Evolutionary conservation across 2,113 vertebrate species (phyloP).

Genomic region (Pachycephala philippinensis): DNA sequence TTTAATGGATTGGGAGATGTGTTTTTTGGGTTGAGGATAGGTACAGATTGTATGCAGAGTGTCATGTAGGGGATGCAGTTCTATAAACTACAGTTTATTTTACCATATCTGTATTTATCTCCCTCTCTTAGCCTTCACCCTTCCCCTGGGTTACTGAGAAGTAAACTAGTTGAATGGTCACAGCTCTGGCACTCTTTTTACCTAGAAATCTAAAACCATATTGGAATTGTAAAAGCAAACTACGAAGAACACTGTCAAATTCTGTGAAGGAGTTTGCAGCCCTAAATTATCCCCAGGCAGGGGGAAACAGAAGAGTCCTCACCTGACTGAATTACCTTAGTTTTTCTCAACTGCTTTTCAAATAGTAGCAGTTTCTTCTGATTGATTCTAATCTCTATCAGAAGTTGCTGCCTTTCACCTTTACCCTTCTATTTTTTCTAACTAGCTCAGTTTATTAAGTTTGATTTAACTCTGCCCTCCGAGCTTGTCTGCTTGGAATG

Average conservation of each 20-base stretch:
- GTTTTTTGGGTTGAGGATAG: background rate
- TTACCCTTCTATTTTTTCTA: background rate
- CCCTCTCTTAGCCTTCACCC: background rate
- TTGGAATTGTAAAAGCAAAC: background rate
- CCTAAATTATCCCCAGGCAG: background rate
- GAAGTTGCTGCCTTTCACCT: background rate
- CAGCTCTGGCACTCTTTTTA: background rate
- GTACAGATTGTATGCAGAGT: background rate
- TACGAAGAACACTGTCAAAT: background rate
- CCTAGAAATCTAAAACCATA: background rate
- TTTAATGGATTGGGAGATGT: background rate
- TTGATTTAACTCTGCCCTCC: background rate
- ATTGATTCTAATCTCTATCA: background rate
- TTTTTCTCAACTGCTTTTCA: background rate
- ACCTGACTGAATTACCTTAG: background rate
- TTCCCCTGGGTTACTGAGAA: background rate
- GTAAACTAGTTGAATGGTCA: background rate
- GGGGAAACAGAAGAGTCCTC: background rate
- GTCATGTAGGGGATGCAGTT: background rate
- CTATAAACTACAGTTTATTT: background rate
- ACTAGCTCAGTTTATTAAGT: slow-evolving; percentile 17
- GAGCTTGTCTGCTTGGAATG: background rate
- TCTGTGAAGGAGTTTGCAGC: background rate
- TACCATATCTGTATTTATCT: background rate
- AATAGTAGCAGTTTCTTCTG: background rate